Evolutionary conservation across 2,797 vertebrate genomes (phyloP).

Genomic region (Acanthurus leucopareius): DNA sequence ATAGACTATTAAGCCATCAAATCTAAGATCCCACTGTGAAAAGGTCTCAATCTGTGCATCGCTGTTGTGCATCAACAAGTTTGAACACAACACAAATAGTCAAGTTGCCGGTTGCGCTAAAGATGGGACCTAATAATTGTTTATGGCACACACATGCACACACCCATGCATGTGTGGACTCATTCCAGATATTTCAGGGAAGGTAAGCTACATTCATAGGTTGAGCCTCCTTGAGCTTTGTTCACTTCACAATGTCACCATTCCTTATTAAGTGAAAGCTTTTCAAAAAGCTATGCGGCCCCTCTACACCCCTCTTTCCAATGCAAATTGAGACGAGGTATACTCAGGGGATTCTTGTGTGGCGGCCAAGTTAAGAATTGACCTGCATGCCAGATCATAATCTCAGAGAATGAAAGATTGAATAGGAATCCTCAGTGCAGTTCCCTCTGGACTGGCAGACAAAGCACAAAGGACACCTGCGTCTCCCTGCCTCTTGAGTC

Average conservation of each 20-base stretch:
- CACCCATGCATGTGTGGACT: slow-evolving; percentile 27
- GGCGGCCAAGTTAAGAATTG: slow-evolving; percentile 74
- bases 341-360: slow-evolving; percentile 77
- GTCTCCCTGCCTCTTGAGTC: slow-evolving; percentile 50
- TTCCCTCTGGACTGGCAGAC: slow-evolving; percentile 65
- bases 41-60: neutral
- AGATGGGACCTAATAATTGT: slow-evolving; percentile 21
- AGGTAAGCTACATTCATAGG: slow-evolving; percentile 30
- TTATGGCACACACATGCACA: slow-evolving; percentile 25
- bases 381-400: slow-evolving; percentile 79
- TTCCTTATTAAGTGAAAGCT: slow-evolving; percentile 56
- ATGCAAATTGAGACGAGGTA: slow-evolving; percentile 73
- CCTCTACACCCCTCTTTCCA: slow-evolving; percentile 53
- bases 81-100: slow-evolving; percentile 13
- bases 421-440: slow-evolving; percentile 66
- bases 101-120: slow-evolving; percentile 3
- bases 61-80: slow-evolving; percentile 23
- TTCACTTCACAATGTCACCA: slow-evolving; percentile 47
- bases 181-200: slow-evolving; percentile 51
- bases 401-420: slow-evolving; percentile 67
- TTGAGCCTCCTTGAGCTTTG: slow-evolving; percentile 26
- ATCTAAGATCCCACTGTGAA: neutral
- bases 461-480: slow-evolving; percentile 69
- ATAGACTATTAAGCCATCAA: slow-evolving; percentile 2
- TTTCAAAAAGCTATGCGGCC: slow-evolving; percentile 42